phyloP scores from a whole-genome alignment of 2,888 invertebrate genomes.

The Machimus atricapillus region DNA sequence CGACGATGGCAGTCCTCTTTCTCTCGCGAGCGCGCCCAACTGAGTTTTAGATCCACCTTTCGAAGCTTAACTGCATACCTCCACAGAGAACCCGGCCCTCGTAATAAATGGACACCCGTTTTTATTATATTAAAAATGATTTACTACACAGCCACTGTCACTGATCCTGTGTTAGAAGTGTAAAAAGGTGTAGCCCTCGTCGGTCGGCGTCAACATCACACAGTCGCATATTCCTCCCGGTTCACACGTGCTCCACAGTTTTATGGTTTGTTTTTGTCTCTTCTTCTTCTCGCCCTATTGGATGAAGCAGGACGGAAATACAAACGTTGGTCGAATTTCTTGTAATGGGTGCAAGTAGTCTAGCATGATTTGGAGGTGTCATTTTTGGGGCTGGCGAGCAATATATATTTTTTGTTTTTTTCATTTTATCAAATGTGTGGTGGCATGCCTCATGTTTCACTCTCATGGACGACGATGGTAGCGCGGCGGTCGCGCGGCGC shows the following conservation, averaged over 20 bases:
- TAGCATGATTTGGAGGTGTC: slow-evolving; percentile 23
- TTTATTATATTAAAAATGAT: slow-evolving; percentile 42
- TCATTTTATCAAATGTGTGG: not conserved
- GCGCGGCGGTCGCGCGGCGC: not conserved
- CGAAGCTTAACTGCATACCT: not conserved
- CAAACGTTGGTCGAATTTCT: no score
- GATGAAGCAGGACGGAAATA: not conserved
- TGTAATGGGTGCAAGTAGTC: not conserved
- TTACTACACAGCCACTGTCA: slow-evolving; percentile 35
- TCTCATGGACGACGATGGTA: not conserved
- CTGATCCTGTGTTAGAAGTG: slow-evolving; percentile 26
- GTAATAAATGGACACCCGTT: slow-evolving; percentile 31
- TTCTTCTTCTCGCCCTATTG: slow-evolving; percentile 10
- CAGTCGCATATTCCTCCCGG: slow-evolving; percentile 10
- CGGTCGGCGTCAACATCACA: not conserved
- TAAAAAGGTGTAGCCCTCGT: slow-evolving; percentile 34
- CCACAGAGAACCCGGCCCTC: not conserved
- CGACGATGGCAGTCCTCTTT: not conserved
- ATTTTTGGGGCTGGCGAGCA: slow-evolving; percentile 33
- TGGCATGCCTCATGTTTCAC: not conserved
- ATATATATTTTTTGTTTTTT: not conserved
- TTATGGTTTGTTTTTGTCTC: slow-evolving; percentile 40
- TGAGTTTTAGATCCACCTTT: not conserved
- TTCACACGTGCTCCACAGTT: slow-evolving; percentile 33
- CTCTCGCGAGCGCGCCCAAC: not conserved